Evolutionary conservation across 2,797 vertebrate species (phyloP), one percentile per base, ranked within the genome.

Genomic region (Chaenodraco wilsoni): DNA sequence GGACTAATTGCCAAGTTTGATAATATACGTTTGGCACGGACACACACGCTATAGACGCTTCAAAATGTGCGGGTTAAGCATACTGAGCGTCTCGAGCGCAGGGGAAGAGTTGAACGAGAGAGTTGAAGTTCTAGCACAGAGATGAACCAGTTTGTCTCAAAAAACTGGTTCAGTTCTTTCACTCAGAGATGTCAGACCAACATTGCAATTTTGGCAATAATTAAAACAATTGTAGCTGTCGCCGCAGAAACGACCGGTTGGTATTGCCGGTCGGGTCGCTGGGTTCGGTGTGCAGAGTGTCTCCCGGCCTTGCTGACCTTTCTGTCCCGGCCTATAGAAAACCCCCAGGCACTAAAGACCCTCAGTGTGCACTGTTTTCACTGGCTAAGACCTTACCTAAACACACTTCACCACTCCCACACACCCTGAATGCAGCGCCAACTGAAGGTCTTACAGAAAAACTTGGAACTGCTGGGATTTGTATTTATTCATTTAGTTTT

Each of bases 311-410:
- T 59, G 80, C 60, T 90, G 85, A 92, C 84, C 88, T 82, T 81
- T 37, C 33, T 82, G 65, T 87, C 61, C 17, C 27, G 66, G 70
- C 77, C 82, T 81, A 81, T 78, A 84, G 85, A 86, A 84, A 84
- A 46, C 19, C 69, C 72, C 17, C 31, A 40, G 58, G 49, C 71
- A 65, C 80, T 69, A 82, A 88, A 89, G 80, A 51, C 83, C 81
- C 81, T 84, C 79, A 65, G 79, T 80, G 62, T 71, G 73, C 45
- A 14, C 57, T 87, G 92, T 91, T 92, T 89, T 90, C 73, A 78
- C 83, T 84, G 82, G 66, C 83, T 89, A 86, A 93, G 77, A 87
- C 90, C 81, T 89, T 87, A 85, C 82, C 85, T 87, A 91, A 91
- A 93, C 90, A 92, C 70, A 14, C 78, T 48, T 27, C 79, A 54